Percentiles rank a stretch among this genome's conserved stretches.
These are phyloP conservation scores for Macquaria ambigua DNA, from an alignment of 2,113 vertebrate species.

Conservation along the genomic window DNA sequence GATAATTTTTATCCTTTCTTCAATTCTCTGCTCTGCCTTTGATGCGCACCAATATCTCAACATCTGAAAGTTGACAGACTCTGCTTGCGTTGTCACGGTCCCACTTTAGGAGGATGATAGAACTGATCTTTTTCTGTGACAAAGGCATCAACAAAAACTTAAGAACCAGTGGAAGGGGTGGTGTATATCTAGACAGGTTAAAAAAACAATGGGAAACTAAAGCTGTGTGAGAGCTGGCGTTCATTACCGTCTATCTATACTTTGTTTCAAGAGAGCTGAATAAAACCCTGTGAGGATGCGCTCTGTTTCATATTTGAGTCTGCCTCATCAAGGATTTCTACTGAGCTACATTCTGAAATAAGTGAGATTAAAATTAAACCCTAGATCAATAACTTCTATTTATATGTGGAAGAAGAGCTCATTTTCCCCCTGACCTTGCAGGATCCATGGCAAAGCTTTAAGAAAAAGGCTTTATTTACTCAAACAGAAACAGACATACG, in stretches of 20 bases:
- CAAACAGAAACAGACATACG: conserved; percentile 18
- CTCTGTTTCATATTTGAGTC: conserved; percentile 53
- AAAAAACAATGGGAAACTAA: conserved; percentile 48
- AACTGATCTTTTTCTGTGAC: conserved; percentile 48
- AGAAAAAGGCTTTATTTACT: conserved; percentile 42
- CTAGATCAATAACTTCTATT: conserved; percentile 78
- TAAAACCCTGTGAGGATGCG: conserved; percentile 59
- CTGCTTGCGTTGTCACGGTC: conserved; percentile 30
- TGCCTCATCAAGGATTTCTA: conserved; percentile 70
- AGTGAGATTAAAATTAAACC: conserved; percentile 82
- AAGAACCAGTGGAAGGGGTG: conserved; percentile 6
- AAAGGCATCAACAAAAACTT: conserved; percentile 44
- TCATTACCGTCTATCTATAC: conserved; percentile 45
- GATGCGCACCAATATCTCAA: conserved; percentile 40
- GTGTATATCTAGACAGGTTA: conserved; percentile 6
- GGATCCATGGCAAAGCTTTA: conserved; percentile 35
- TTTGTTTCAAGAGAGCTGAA: conserved; percentile 58
- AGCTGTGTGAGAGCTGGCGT: conserved; percentile 54
- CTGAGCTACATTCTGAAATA: conserved; percentile 62
- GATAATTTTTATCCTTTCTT: conserved; percentile 68
- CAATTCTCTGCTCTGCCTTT: conserved; percentile 55
- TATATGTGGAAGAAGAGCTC: conserved; percentile 58
- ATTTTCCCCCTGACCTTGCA: conserved; percentile 72
- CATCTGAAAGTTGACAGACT: conserved; percentile 61
- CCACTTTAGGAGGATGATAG: conserved; percentile 50